Conservation (phyloP, 1,140 invertebrate species). For the Drosophila rhopaloa region DNA sequence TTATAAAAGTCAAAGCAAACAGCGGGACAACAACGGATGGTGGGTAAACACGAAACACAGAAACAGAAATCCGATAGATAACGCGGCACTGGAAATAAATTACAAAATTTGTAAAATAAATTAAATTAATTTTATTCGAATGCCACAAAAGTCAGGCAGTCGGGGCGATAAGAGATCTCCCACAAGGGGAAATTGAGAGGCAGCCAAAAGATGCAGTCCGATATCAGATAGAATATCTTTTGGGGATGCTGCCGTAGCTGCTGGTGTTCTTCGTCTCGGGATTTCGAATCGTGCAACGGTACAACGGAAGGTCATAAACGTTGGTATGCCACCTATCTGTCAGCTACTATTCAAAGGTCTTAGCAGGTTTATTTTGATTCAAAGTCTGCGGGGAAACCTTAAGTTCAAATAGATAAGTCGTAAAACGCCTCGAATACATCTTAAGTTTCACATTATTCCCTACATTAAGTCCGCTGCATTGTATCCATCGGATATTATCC, state of each 20-base stretch:
- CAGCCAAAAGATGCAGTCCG: slow-evolving; percentile 38
- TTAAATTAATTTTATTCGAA: slow-evolving; percentile 64
- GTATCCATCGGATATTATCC: slow-evolving; percentile 15
- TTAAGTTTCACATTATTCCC: background rate
- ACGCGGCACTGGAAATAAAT: slow-evolving; percentile 60
- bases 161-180: slow-evolving; percentile 36
- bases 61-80: slow-evolving; percentile 59
- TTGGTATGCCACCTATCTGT: slow-evolving; percentile 18
- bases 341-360: slow-evolving; percentile 3
- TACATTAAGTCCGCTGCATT: slow-evolving; percentile 5
- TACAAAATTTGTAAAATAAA: slow-evolving; percentile 54
- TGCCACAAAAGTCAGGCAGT: slow-evolving; percentile 31
- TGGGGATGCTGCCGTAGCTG: slow-evolving; percentile 4
- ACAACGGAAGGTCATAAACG: slow-evolving; percentile 24
- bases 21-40: background rate
- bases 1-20: slow-evolving; percentile 69
- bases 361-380: background rate
- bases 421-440: background rate
- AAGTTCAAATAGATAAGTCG: background rate
- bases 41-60: slow-evolving; percentile 23
- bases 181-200: slow-evolving; percentile 18
- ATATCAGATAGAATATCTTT: slow-evolving; percentile 69
- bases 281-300: slow-evolving; percentile 13
- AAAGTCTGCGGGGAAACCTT: background rate
- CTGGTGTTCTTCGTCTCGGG: slow-evolving; percentile 15